Evolutionary conservation across 2,888 invertebrate genomes (phyloP).

Genomic region (Drosophila emarginata): DNA sequence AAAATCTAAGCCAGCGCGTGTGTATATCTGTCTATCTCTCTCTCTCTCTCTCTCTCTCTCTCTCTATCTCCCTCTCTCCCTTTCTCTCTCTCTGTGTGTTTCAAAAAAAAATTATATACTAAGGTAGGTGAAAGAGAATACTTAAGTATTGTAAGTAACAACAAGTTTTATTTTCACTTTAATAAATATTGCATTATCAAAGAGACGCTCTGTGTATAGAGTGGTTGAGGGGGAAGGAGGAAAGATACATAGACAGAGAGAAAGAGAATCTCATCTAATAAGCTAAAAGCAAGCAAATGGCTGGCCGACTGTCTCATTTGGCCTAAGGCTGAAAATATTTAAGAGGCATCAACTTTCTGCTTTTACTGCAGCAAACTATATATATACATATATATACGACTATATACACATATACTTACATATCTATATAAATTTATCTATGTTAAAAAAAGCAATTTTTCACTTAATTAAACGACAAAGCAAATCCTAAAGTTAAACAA

Average conservation of each 20-base stretch:
- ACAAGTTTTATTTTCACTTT: slow-evolving; percentile 57
- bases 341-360: slow-evolving; percentile 36
- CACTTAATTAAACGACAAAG: slow-evolving; percentile 78
- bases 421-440: neutral
- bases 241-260: slow-evolving; percentile 11
- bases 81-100: slow-evolving; percentile 9
- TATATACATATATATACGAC: neutral
- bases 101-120: slow-evolving; percentile 54
- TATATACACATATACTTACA: neutral
- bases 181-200: slow-evolving; percentile 67
- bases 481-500: slow-evolving; percentile 52
- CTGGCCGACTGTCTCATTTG: slow-evolving; percentile 32
- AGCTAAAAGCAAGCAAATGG: slow-evolving; percentile 48
- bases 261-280: slow-evolving; percentile 37
- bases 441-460: slow-evolving; percentile 71
- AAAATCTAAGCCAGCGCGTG: slow-evolving; percentile 1
- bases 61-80: slow-evolving; percentile 3
- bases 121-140: slow-evolving; percentile 65
- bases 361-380: neutral
- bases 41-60: neutral
- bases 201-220: neutral
- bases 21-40: slow-evolving; percentile 21
- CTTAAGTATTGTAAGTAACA: slow-evolving; percentile 52
- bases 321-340: slow-evolving; percentile 67
- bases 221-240: neutral